phyloP scores from a whole-genome alignment of 2,888 invertebrate species.

The Encarsia formosa region DNA sequence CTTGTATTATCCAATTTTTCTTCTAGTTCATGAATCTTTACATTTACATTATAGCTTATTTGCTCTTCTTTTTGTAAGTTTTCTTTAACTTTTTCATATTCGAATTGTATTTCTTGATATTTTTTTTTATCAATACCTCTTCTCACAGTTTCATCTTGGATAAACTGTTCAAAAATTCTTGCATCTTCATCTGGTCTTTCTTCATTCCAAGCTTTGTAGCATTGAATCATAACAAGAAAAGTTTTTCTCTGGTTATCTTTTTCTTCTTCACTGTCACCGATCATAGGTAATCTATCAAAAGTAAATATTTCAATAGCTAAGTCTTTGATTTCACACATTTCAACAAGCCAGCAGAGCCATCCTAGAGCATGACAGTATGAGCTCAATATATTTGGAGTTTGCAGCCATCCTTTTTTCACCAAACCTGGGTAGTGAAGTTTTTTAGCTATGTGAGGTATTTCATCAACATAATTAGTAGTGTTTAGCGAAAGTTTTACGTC shows the following conservation, averaged over 20 bases:
- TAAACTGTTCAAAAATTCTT: slow-evolving; percentile 33
- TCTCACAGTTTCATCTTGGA: slow-evolving; percentile 34
- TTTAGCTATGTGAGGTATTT: slow-evolving; percentile 55
- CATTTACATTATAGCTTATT: slow-evolving; percentile 25
- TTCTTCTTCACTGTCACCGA: slow-evolving; percentile 27
- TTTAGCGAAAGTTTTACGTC: slow-evolving; percentile 37
- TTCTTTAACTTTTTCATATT: slow-evolving; percentile 29
- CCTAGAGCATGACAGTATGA: slow-evolving; percentile 59
- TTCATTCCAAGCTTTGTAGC: slow-evolving; percentile 42
- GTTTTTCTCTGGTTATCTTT: slow-evolving; percentile 27
- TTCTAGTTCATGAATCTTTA: slow-evolving; percentile 26
- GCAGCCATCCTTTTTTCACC: slow-evolving; percentile 59
- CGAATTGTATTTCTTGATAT: slow-evolving; percentile 20
- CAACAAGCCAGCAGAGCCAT: slow-evolving; percentile 56
- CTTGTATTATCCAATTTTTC: slow-evolving; percentile 27
- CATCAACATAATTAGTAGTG: slow-evolving; percentile 42
- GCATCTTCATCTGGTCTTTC: slow-evolving; percentile 39
- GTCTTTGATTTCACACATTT: slow-evolving; percentile 50
- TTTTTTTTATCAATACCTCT: slow-evolving; percentile 35
- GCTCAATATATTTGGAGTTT: slow-evolving; percentile 58
- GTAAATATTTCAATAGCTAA: slow-evolving; percentile 36
- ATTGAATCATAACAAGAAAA: slow-evolving; percentile 35
- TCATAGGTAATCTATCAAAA: slow-evolving; percentile 40
- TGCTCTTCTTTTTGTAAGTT: slow-evolving; percentile 27
- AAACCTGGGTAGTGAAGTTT: slow-evolving; percentile 57